Evolutionary conservation across 2,888 invertebrate species (phyloP), one percentile per base, ranked within the genome.

Genomic region (Nomada ferruginata): DNA sequence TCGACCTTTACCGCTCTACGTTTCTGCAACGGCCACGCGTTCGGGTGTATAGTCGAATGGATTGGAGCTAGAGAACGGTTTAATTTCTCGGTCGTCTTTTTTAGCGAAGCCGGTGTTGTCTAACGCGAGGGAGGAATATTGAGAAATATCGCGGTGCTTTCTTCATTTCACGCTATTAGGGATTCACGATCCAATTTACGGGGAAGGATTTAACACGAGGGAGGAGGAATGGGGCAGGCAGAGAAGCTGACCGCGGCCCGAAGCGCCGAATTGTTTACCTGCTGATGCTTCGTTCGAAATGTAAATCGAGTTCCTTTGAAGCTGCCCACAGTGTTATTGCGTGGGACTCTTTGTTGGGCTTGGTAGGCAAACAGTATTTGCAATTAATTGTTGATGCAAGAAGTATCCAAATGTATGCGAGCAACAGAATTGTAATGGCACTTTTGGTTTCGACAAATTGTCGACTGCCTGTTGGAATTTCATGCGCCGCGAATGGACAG

Each of bases 111-210:
- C 3, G 26, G 26, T n/a, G 50, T 60, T 53, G 29, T 42, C 23
- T 50, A 53, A 57, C 52, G 13, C 50, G 5, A 1, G 18, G 9
- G 20, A n/a, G 23, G 66, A 50, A 63, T 44, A 61, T 66, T 57
- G 42, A 59, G 13, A 50, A 70, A 47, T 47, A 61, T 57, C 29
- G 10, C 10, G 20, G 42, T n/a, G 50, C 64, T 65, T 47, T n/a
- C 29, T 18, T 66, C 59, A 47, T 29, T 69, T 73, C 63, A 52
- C 36, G 50, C 44, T 59, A 53, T 79, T 80, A 73, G 65, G 44
- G 75, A 83, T 83, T 77, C 82, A 71, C 75, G 69, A 82, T 76
- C 76, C 79, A 73, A 80, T 85, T 85, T 85, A 52, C 53, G 47
- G 44, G 60, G 68, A 26, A 65, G 74, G 84, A 86, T 85, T 86